These are phyloP conservation scores for Callospermophilus lateralis DNA, from an alignment of 2,113 vertebrate species.

Conservation along the genomic window DNA sequence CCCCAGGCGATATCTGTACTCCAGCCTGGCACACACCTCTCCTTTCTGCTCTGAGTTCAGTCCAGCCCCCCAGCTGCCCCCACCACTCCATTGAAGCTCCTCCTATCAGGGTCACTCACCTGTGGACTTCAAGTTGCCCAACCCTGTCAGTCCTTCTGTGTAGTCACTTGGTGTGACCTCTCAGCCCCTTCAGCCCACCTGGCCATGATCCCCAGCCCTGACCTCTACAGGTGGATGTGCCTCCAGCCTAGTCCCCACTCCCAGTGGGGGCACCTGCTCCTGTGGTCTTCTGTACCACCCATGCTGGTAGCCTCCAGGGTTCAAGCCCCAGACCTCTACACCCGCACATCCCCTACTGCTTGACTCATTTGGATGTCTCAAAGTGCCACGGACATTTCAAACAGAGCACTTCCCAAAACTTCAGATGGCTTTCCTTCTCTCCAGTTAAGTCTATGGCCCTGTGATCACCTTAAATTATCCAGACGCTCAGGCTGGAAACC, in stretches of 20 bases:
- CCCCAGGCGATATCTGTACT: neutral
- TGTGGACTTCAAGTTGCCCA: fast-evolving
- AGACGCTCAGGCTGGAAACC: neutral
- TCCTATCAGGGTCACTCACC: neutral
- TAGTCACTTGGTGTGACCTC: neutral
- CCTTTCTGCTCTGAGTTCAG: neutral
- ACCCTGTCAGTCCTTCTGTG: neutral
- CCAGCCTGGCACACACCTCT: no score
- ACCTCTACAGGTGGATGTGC: no score
- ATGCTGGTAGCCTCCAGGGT: neutral
- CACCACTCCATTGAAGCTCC: neutral
- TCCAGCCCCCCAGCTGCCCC: neutral
- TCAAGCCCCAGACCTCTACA: neutral
- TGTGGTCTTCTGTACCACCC: neutral
- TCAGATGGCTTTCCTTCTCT: neutral
- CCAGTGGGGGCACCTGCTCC: neutral
- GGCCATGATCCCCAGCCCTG: no score
- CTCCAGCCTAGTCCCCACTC: neutral
- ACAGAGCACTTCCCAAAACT: neutral
- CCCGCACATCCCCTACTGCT: neutral
- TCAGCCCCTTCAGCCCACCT: neutral
- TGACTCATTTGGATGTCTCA: neutral
- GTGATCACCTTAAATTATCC: neutral
- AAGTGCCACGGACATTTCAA: neutral
- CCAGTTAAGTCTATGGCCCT: neutral